phyloP scores from a whole-genome alignment of 2,888 invertebrate genomes.

The Diarsia rubi region DNA sequence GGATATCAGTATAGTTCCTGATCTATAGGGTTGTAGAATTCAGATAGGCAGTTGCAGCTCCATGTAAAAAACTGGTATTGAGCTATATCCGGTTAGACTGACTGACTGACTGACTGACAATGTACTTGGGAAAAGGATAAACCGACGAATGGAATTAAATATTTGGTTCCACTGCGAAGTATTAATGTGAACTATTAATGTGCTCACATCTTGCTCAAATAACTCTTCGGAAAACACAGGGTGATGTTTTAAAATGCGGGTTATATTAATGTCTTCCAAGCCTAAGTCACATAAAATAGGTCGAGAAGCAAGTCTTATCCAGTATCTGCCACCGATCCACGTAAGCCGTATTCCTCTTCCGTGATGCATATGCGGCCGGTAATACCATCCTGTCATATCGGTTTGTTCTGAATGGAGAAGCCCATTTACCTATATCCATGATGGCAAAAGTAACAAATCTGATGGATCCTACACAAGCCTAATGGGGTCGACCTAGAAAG shows the following conservation, averaged over 20 bases:
- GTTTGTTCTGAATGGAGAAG: constrained; percentile 35
- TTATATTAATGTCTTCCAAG: background rate
- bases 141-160: too few species aligned
- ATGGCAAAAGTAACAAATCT: constrained; percentile 56
- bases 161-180: too few species aligned
- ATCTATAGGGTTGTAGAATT: too few species aligned
- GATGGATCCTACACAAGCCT: constrained; percentile 46
- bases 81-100: too few species aligned
- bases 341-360: background rate
- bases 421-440: constrained; percentile 58
- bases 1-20: too few species aligned
- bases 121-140: too few species aligned
- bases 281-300: background rate
- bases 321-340: background rate
- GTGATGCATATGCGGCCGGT: constrained; percentile 15
- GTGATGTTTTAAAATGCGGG: background rate
- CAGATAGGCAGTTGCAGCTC: too few species aligned
- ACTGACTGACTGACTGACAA: too few species aligned
- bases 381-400: constrained; percentile 45
- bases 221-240: too few species aligned
- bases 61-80: too few species aligned
- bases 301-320: constrained; percentile 4
- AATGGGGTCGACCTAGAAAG: constrained; percentile 25
- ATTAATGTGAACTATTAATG: too few species aligned
- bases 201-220: too few species aligned